Evolutionary conservation across 1,140 invertebrate species (phyloP), one percentile per base, ranked within the genome.

Genomic region (Pollicipes pollicipes): DNA sequence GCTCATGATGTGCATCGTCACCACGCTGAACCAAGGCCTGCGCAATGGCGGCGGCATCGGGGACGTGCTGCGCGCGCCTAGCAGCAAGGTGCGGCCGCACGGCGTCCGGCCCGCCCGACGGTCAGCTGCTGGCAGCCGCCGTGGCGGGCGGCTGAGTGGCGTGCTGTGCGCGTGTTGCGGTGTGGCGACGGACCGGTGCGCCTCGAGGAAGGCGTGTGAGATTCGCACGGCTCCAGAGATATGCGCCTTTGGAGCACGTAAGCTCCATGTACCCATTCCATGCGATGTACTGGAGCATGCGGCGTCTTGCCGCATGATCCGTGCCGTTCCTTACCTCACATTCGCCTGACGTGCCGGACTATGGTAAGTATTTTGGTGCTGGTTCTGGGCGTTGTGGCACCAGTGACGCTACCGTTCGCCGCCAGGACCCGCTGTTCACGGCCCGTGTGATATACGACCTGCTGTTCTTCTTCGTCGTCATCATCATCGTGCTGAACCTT

Each of bases 381-480:
- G n/a, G n/a, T n/a, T n/a, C n/a, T 58, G 21, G 24, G 45, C 6
- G 13, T 10, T 6, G 45, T 21, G 45, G 2, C 45, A 58, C 17
- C 45, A 24, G 45, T 58, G 10, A 58, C 45, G 2, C 6, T 24
- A 17, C 45, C 24, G 10, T 24, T 21, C 45, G 21, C 45, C 17
- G 2, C 2, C 80, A 96, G 93, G 95, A 97, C 83, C 86, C 89
- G 8, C 77, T 95, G 24, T 98, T 95, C 83, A 87, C 93, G 58
- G 90, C 91, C 6, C 85, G 96, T 76, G 95, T 99, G 58, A 86
- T 99, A 37, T 99, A 99, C 80, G 97, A 99, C 82, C 82, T 99
- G 67, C 85, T 98, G 24, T 99, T 99, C 88, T 99, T 94, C 88
- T 98, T 99, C 83, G 91, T 99, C 76, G 92, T 99, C 73, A 99